Evolutionary conservation across 2,113 vertebrate genomes (phyloP).

Genomic region (Callionymus lyra): DNA sequence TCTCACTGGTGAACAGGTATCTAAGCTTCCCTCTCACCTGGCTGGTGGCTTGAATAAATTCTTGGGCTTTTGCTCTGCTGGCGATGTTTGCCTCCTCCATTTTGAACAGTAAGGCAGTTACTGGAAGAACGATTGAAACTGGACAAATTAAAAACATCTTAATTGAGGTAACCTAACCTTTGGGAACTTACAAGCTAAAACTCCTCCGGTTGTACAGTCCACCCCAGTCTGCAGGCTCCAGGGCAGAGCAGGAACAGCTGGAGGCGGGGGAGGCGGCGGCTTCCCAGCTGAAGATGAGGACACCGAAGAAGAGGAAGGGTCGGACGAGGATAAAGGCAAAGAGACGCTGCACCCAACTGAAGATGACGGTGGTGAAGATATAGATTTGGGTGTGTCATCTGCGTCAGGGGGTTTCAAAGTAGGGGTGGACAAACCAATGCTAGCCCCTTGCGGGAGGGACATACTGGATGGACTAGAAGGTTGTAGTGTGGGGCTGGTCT

Average conservation of each 20-base stretch:
- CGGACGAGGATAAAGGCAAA: slow-evolving; percentile 51
- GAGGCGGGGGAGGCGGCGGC: slow-evolving; percentile 61
- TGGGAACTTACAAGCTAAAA: slow-evolving; percentile 77
- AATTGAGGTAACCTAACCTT: neutral
- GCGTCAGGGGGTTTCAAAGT: slow-evolving; percentile 34
- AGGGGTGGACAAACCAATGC: slow-evolving; percentile 30
- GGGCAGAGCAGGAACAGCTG: slow-evolving; percentile 58
- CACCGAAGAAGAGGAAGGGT: slow-evolving; percentile 65
- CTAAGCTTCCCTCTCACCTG: slow-evolving; percentile 65
- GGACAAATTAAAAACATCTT: neutral
- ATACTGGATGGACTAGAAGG: slow-evolving; percentile 45
- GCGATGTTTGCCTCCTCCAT: slow-evolving; percentile 91
- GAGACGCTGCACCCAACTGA: slow-evolving; percentile 43
- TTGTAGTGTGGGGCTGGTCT: slow-evolving; percentile 36
- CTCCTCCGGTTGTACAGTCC: slow-evolving; percentile 84
- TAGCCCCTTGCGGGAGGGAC: slow-evolving; percentile 30
- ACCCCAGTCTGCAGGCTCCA: slow-evolving; percentile 85
- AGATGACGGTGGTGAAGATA: slow-evolving; percentile 59
- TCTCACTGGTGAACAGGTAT: neutral
- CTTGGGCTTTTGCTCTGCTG: slow-evolving; percentile 85
- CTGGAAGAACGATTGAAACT: slow-evolving; percentile 32
- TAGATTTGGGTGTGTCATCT: slow-evolving; percentile 52
- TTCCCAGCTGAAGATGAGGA: slow-evolving; percentile 65
- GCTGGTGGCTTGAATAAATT: slow-evolving; percentile 88
- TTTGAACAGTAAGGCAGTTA: slow-evolving; percentile 87